Evolutionary conservation across 2,797 vertebrate genomes (phyloP).

Genomic region (Peromyscus nudipes): DNA sequence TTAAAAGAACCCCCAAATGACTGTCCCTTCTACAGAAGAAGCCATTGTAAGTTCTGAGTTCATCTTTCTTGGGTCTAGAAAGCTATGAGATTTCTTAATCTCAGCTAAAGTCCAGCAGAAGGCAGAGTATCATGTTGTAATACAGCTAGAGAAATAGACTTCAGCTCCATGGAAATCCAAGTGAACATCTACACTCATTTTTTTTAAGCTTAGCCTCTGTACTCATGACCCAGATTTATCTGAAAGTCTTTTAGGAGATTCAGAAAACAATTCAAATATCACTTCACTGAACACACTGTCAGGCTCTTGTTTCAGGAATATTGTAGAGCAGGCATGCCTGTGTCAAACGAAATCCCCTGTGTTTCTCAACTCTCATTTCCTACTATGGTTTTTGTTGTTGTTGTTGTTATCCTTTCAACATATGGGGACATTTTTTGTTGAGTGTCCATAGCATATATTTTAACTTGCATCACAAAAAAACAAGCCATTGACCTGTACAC

Average conservation of each 20-base stretch:
- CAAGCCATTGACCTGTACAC: background rate
- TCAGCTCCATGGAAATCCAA: background rate
- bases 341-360: background rate
- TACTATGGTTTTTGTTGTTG: background rate
- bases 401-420: background rate
- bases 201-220: background rate
- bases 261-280: constrained; percentile 14
- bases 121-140: background rate
- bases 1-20: background rate
- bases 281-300: background rate
- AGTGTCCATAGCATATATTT: constrained; percentile 16
- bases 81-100: background rate
- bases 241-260: constrained; percentile 21
- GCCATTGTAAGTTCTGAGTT: background rate
- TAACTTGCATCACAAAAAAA: background rate
- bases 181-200: background rate
- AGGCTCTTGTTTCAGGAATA: background rate
- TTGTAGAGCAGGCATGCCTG: background rate
- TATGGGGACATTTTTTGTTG: background rate
- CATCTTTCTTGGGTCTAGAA: background rate
- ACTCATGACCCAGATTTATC: background rate
- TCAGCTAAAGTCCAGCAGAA: background rate
- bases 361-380: constrained; percentile 19
- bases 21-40: background rate
- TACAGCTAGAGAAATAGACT: background rate